These are phyloP conservation scores for Furcifer pardalis DNA, from an alignment of 2,797 vertebrate genomes.

Conservation along the genomic window DNA sequence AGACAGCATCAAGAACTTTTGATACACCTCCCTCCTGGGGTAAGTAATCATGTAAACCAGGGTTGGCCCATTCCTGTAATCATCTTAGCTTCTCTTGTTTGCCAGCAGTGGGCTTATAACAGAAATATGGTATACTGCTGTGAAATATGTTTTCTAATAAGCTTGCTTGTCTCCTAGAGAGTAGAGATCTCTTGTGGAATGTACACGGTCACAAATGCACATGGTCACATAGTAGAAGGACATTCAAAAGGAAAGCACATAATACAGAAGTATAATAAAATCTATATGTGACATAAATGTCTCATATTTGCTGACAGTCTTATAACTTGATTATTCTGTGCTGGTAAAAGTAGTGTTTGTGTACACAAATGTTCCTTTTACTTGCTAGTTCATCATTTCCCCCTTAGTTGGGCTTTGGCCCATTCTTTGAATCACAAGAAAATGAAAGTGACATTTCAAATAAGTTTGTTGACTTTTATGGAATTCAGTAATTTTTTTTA, in stretches of 20 bases:
- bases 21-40: background rate
- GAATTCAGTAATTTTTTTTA: slow-evolving; percentile 21
- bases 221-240: background rate
- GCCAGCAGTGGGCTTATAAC: background rate
- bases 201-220: background rate
- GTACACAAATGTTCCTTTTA: background rate
- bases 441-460: slow-evolving; percentile 32
- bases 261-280: background rate
- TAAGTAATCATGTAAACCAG: background rate
- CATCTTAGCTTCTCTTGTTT: background rate
- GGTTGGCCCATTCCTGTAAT: background rate
- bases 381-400: background rate
- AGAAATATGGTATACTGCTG: background rate
- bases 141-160: background rate
- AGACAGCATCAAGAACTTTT: background rate
- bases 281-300: background rate
- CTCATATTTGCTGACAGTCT: slow-evolving; percentile 1
- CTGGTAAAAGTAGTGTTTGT: slow-evolving; percentile 10
- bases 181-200: background rate
- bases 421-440: slow-evolving; percentile 14
- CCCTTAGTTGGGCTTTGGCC: background rate
- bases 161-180: background rate
- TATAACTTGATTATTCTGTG: slow-evolving; percentile 21
- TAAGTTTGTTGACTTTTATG: slow-evolving; percentile 13
- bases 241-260: background rate